These are phyloP conservation scores for Cryptocephalus moraei DNA, from an alignment of 2,888 invertebrate genomes.

Conservation along the genomic window DNA sequence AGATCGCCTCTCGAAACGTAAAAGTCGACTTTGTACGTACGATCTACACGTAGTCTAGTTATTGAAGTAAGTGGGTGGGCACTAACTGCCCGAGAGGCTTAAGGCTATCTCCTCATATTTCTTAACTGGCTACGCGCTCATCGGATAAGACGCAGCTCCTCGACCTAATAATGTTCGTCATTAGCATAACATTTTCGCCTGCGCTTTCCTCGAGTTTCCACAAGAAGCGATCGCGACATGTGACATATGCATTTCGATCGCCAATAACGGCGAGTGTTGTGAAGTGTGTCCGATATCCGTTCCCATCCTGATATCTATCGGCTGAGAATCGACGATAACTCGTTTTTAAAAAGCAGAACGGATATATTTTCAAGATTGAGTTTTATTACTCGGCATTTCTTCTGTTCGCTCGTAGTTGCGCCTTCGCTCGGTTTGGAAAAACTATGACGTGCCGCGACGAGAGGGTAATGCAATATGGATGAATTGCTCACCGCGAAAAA, in stretches of 20 bases:
- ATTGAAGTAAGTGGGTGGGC: constrained; percentile 29
- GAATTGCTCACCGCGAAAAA: too few species aligned
- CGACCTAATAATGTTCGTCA: constrained; percentile 10
- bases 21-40: too few species aligned
- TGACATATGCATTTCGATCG: too few species aligned
- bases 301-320: constrained; percentile 26
- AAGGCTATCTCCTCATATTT: constrained; percentile 20
- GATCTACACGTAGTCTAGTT: constrained; percentile 14
- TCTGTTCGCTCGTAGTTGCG: not conserved
- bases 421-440: constrained; percentile 3
- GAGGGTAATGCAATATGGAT: not conserved
- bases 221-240: too few species aligned
- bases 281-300: constrained; percentile 27
- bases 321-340: constrained; percentile 13
- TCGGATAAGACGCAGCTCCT: constrained; percentile 15
- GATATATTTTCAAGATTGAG: constrained; percentile 13
- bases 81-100: constrained; percentile 25
- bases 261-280: constrained; percentile 10
- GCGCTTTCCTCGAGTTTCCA: too few species aligned
- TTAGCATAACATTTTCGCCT: constrained; percentile 6
- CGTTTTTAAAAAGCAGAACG: constrained; percentile 16
- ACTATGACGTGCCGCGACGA: constrained; percentile 7
- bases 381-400: constrained; percentile 10
- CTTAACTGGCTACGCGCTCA: constrained; percentile 18
- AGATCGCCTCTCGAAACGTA: too few species aligned